Evolutionary conservation across 2,888 invertebrate species (phyloP).

Genomic region (Nowickia ferox): DNA sequence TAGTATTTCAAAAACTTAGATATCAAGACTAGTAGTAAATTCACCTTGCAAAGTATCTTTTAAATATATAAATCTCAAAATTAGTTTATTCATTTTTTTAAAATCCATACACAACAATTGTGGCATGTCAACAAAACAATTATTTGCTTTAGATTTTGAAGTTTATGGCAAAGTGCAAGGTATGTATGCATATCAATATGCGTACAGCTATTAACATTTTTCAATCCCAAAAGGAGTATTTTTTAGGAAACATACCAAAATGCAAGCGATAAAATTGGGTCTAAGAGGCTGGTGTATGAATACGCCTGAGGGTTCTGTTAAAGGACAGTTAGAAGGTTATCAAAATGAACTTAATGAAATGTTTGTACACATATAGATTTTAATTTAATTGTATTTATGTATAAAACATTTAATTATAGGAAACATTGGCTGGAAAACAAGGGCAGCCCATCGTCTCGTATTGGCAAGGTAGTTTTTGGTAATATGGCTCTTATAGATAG

Average conservation of each 20-base stretch:
- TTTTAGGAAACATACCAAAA: conserved; percentile 85
- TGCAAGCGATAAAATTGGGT: conserved; percentile 85
- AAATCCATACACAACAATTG: not conserved
- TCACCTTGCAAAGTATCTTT: too few species aligned
- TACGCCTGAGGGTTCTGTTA: conserved; percentile 86
- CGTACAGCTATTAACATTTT: not conserved
- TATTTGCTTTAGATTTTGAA: conserved; percentile 77
- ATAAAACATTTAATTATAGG: conserved; percentile 36
- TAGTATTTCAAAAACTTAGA: not conserved
- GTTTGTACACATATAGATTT: conserved; percentile 75
- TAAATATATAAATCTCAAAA: not conserved
- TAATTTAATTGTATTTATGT: conserved; percentile 16
- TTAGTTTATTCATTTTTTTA: not conserved
- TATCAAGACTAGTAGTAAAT: too few species aligned
- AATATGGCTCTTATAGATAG: conserved; percentile 85
- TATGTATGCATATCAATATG: conserved; percentile 50
- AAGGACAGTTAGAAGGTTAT: conserved; percentile 86
- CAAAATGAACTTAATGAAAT: conserved; percentile 85
- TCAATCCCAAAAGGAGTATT: conserved; percentile 77
- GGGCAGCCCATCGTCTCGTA: conserved; percentile 85
- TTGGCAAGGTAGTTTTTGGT: conserved; percentile 89
- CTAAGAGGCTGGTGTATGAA: conserved; percentile 89
- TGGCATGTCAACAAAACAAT: conserved; percentile 45
- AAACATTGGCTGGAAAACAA: conserved; percentile 73
- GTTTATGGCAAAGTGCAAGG: conserved; percentile 80